Percentiles rank a stretch among this genome's conserved stretches.
These are phyloP conservation scores for Drosophila tripunctata DNA, from an alignment of 2,888 invertebrate species.

Conservation along the genomic window DNA sequence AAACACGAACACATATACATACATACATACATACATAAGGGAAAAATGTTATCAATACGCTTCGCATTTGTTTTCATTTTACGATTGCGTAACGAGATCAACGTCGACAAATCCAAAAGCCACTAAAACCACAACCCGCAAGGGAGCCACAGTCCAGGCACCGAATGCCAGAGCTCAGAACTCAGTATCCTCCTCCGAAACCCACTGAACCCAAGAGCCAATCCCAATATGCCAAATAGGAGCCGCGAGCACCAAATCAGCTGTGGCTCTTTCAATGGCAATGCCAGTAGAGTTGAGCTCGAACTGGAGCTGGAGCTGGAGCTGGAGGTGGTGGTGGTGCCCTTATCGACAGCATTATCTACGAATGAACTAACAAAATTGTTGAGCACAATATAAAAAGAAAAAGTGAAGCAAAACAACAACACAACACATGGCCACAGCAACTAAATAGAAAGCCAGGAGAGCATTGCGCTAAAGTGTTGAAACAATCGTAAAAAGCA, in stretches of 20 bases:
- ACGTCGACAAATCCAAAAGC: conserved; percentile 77
- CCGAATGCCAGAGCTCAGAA: not conserved
- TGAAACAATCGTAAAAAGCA: conserved; percentile 77
- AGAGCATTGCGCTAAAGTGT: conserved; percentile 73
- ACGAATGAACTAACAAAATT: conserved; percentile 59
- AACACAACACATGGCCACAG: conserved; percentile 29
- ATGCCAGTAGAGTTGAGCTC: conserved; percentile 15
- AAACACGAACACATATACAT: conserved; percentile 6
- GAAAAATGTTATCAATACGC: conserved; percentile 73
- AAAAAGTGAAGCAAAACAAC: conserved; percentile 15
- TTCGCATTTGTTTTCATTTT: conserved; percentile 78
- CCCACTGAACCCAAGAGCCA: conserved; percentile 30
- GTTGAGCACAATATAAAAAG: conserved; percentile 25
- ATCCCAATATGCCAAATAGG: conserved; percentile 66
- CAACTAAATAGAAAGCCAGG: conserved; percentile 58
- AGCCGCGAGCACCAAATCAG: conserved; percentile 52
- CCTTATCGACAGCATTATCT: conserved; percentile 68
- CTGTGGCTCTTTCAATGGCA: conserved; percentile 33
- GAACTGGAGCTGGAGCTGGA: conserved; percentile 12
- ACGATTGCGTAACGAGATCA: conserved; percentile 78
- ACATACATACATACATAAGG: not conserved
- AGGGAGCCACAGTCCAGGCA: conserved; percentile 4
- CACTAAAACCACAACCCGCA: conserved; percentile 69
- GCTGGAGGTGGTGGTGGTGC: not conserved
- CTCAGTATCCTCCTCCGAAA: conserved; percentile 5